Evolutionary conservation across 2,797 vertebrate species (phyloP), one percentile per base, ranked within the genome.

Genomic region (Hypotaenidia okinawae): DNA sequence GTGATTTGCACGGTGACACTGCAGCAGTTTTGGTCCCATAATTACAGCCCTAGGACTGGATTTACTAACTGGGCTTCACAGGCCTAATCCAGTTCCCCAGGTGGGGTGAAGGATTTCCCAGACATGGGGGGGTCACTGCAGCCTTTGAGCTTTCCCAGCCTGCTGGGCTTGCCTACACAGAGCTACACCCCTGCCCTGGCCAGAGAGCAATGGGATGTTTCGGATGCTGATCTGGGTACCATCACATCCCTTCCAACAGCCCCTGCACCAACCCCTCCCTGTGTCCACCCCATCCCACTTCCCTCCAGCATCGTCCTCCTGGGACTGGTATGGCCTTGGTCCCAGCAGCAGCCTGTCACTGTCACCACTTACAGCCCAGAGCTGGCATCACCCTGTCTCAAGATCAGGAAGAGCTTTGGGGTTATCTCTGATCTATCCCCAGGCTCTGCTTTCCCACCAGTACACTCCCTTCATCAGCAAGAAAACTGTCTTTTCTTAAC

Each of bases 361-460:
- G 68, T 28, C 59, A 59, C 64, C 2, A 0, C 16, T 1, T 57
- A 27, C 74, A 79, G 27, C 51, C 8, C 0, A 0, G 45, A 72
- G 24, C 0, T 43, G 47, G 35, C 45, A 82, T 57, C 4, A 0
- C 24, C n/a, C 4, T 37, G 0, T 68, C 32, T 88, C 67, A 90
- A 93, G 87, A 91, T 88, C 74, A 1, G 49, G 55, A 39, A 52
- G 86, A 88, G 49, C 63, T 93, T 72, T 73, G 88, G 80, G 84
- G 66, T 90, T 75, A 32, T 78, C 87, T 9, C 76, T 63, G 82
- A 35, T 37, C 63, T 87, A 59, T 70, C 55, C 30, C n/a, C 55
- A 28, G 32, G 27, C 86, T 95, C 83, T 6, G 9, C 82, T 95
- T 96, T 96, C 93, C 91, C 95, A 95, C 91, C 91, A 62, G 23